Conservation (phyloP, 2,888 invertebrate genomes). For the Drosophila borealis region DNA sequence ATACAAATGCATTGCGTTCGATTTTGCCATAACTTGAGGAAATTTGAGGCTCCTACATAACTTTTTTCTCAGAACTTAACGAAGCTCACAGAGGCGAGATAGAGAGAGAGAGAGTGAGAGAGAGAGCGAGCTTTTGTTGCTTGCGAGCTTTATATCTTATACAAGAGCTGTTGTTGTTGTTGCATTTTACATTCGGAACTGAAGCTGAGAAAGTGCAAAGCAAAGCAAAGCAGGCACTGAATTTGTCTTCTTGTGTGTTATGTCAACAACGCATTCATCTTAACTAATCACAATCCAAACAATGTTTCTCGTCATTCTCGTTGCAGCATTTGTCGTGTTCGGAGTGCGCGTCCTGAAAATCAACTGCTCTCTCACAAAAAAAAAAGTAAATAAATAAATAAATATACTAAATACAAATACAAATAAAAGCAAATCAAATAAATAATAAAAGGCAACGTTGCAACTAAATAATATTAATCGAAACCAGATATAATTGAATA, state of each 20-base stretch:
- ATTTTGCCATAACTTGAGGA: conserved; percentile 56
- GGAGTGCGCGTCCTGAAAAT: conserved; percentile 67
- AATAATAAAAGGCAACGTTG: conserved; percentile 21
- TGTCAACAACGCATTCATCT: conserved; percentile 56
- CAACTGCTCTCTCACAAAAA: conserved; percentile 34
- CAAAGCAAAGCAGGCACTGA: conserved; percentile 64
- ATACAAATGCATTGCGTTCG: conserved; percentile 57
- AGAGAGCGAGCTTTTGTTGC: neutral
- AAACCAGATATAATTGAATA: conserved; percentile 1
- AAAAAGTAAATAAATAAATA: conserved; percentile 26
- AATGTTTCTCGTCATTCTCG: conserved; percentile 73
- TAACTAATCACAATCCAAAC: conserved; percentile 53
- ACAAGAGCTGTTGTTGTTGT: conserved; percentile 18
- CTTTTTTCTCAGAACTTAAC: conserved; percentile 51
- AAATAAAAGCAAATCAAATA: conserved; percentile 12
- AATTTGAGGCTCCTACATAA: conserved; percentile 60
- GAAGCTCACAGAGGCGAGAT: neutral
- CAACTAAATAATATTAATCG: too few relatives aligned
- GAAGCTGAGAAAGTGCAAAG: conserved; percentile 44
- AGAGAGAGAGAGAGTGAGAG: conserved; percentile 1
- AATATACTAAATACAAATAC: conserved; percentile 5
- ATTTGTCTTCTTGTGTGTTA: conserved; percentile 42
- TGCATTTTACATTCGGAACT: conserved; percentile 41
- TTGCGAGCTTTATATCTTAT: conserved; percentile 18
- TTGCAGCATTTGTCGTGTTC: conserved; percentile 83